These are phyloP conservation scores for Nebria brevicollis DNA, from an alignment of 2,888 invertebrate genomes.

Conservation along the genomic window DNA sequence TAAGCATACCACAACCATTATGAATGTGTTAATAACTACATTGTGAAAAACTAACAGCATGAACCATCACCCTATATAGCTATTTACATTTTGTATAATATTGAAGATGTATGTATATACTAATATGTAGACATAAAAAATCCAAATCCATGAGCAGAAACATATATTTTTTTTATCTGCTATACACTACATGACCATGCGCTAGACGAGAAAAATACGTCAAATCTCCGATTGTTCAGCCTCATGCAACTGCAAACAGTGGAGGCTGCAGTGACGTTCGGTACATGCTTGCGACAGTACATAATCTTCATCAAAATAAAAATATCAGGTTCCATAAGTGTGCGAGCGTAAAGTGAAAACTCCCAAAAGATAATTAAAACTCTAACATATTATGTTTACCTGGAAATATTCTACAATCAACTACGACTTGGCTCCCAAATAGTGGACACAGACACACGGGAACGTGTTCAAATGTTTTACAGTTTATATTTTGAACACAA, in stretches of 20 bases:
- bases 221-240: conserved; percentile 53
- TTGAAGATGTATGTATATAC: conserved; percentile 26
- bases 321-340: conserved; percentile 51
- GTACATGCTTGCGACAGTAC: conserved; percentile 53
- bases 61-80: conserved; percentile 31
- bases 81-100: conserved; percentile 40
- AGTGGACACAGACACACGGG: conserved; percentile 69
- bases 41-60: conserved; percentile 34
- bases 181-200: conserved; percentile 27
- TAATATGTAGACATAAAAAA: conserved; percentile 5
- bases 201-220: conserved; percentile 29
- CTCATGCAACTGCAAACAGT: conserved; percentile 53
- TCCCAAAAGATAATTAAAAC: conserved; percentile 49
- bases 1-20: conserved; percentile 23
- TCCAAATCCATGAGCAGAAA: conserved; percentile 20
- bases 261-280: conserved; percentile 53
- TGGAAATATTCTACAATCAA: conserved; percentile 70
- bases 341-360: conserved; percentile 49
- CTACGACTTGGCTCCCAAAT: conserved; percentile 59
- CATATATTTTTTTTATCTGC: conserved; percentile 4
- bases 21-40: conserved; percentile 15
- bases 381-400: conserved; percentile 64
- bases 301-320: conserved; percentile 27
- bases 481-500: conserved; percentile 62
- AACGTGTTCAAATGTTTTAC: conserved; percentile 66